Conservation (phyloP, 1,140 invertebrate species). For the Zaprionus davidi region DNA sequence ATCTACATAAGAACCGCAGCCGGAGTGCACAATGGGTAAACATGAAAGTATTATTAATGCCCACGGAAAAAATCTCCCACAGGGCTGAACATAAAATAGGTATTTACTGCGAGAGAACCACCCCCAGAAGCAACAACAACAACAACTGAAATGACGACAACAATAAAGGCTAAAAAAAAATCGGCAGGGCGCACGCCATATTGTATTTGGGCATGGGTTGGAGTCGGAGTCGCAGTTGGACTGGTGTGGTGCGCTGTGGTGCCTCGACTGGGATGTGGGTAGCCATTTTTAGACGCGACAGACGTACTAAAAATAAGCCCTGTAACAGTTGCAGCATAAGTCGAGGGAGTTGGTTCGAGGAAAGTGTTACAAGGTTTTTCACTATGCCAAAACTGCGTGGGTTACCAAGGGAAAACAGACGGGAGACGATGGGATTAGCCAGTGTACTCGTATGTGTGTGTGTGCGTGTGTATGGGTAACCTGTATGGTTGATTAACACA, state of each 20-base stretch:
- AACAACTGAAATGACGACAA: conserved; percentile 4
- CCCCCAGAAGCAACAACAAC: conserved; percentile 42
- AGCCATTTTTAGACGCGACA: conserved; percentile 68
- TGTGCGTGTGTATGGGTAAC: conserved; percentile 25
- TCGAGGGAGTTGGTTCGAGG: conserved; percentile 21
- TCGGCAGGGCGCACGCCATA: conserved; percentile 42
- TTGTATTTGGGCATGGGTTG: conserved; percentile 36
- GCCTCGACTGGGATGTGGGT: conserved; percentile 24
- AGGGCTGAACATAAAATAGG: conserved; percentile 68
- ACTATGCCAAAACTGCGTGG: conserved; percentile 56
- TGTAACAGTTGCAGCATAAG: conserved; percentile 57
- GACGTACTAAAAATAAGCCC: conserved; percentile 62
- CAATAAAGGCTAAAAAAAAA: conserved; percentile 41
- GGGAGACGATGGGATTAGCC: neutral
- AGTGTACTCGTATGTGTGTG: neutral
- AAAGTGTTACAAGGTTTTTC: conserved; percentile 74
- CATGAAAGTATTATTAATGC: conserved; percentile 65
- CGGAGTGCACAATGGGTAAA: conserved; percentile 45
- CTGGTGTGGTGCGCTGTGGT: neutral
- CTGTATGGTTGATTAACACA: conserved; percentile 63
- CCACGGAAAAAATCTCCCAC: conserved; percentile 63
- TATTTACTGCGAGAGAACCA: conserved; percentile 61
- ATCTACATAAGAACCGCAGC: conserved; percentile 56
- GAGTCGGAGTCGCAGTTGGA: conserved; percentile 39
- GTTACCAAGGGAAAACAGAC: neutral